Conservation (phyloP, 64 coral and sea anemone species). For the Hydrozoanthus tunicans region DNA sequence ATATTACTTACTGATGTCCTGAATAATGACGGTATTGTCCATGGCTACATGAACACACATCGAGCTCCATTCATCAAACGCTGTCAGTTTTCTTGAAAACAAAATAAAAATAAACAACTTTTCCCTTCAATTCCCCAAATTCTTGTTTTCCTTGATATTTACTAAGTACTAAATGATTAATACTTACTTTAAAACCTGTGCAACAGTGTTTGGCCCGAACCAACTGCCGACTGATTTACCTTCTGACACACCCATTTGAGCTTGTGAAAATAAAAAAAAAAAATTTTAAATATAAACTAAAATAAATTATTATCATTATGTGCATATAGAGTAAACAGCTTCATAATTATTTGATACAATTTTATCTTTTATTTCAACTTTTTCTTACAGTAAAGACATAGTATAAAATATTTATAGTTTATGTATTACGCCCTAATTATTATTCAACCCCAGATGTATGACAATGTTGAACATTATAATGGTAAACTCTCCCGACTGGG, state of each 20-base stretch:
- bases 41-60: constrained; percentile 96
- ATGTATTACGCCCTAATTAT: too few relatives aligned
- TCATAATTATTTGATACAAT: too few relatives aligned
- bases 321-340: too few relatives aligned
- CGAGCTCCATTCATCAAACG: constrained; percentile 98
- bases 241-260: constrained; percentile 99
- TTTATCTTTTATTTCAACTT: too few relatives aligned
- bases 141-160: too few relatives aligned
- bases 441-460: too few relatives aligned
- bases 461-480: too few relatives aligned
- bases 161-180: too few relatives aligned
- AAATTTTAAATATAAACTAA: too few relatives aligned
- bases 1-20: constrained; percentile 93
- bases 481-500: too few relatives aligned
- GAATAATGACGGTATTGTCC: constrained; percentile 96
- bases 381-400: too few relatives aligned
- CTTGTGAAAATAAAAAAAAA: constrained; percentile 47
- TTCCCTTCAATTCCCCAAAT: neutral
- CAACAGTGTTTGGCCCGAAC: constrained; percentile 98
- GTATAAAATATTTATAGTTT: too few relatives aligned
- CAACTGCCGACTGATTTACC: constrained; percentile 96
- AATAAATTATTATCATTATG: neutral
- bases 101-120: neutral
- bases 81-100: constrained; percentile 72
- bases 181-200: constrained; percentile 94